Conservation (phyloP, 2,113 vertebrate genomes). For the Nycticebus coucang region DNA sequence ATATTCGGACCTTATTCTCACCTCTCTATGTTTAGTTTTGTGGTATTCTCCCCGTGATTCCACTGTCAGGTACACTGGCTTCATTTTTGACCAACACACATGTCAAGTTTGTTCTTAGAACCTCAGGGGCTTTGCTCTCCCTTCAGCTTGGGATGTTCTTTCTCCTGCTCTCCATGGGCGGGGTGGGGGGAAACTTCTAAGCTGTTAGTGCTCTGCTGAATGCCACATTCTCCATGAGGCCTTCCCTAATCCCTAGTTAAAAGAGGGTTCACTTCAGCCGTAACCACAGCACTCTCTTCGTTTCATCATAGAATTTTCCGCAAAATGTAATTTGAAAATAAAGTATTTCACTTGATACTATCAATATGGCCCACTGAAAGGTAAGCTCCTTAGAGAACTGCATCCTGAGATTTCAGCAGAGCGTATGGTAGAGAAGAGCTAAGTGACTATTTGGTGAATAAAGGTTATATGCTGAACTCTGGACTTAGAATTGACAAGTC, state of each 20-base stretch:
- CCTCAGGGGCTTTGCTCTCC: neutral
- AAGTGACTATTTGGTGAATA: neutral
- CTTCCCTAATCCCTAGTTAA: neutral
- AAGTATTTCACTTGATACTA: neutral
- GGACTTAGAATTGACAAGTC: neutral
- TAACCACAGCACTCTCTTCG: neutral
- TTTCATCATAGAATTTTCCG: neutral
- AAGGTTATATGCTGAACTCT: neutral
- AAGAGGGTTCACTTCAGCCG: neutral
- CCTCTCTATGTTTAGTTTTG: neutral
- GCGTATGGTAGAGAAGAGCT: neutral
- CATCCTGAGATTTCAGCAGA: neutral
- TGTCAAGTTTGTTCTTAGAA: neutral
- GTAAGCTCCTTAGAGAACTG: neutral
- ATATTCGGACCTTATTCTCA: neutral
- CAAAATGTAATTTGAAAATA: neutral
- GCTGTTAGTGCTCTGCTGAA: neutral
- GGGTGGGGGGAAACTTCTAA: neutral
- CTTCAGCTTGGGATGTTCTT: neutral
- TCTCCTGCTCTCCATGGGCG: neutral
- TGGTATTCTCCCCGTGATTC: neutral
- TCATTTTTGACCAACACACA: neutral
- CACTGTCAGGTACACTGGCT: accelerated
- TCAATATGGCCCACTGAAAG: neutral
- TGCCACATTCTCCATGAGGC: neutral